Percentiles rank a stretch among this genome's conserved stretches.
These are phyloP conservation scores for Reticulitermes lucifugus DNA, from an alignment of 2,888 invertebrate species.

Conservation along the genomic window DNA sequence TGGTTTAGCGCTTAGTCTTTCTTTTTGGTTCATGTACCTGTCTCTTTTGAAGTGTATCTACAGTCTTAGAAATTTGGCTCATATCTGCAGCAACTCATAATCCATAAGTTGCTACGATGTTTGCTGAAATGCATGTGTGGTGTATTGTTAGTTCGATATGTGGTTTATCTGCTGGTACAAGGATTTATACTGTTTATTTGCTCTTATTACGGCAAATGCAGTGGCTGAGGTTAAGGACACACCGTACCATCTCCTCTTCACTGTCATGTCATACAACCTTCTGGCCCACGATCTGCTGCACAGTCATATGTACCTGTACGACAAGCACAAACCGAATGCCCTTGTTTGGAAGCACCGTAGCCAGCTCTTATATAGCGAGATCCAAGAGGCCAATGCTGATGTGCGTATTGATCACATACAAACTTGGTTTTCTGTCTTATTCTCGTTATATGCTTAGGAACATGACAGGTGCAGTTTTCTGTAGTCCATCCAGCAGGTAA, in stretches of 20 bases:
- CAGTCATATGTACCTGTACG: slow-evolving; percentile 80
- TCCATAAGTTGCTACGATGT: no score
- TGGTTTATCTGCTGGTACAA: neutral
- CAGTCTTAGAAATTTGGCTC: no score
- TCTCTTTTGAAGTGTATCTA: no score
- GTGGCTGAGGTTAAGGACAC: neutral
- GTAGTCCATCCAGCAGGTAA: no score
- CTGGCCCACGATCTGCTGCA: slow-evolving; percentile 85
- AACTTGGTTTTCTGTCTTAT: slow-evolving; percentile 4
- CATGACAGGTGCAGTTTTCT: no score
- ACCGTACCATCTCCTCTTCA: slow-evolving; percentile 66
- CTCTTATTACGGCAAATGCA: neutral
- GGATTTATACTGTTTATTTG: neutral
- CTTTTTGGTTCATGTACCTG: no score
- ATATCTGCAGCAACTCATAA: no score
- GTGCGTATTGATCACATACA: slow-evolving; percentile 62
- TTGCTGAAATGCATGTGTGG: no score
- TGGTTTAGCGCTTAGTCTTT: no score
- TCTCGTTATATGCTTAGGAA: neutral
- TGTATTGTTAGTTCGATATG: no score
- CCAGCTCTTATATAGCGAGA: slow-evolving; percentile 69
- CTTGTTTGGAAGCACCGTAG: slow-evolving; percentile 80
- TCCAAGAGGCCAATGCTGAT: slow-evolving; percentile 70
- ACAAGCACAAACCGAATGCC: slow-evolving; percentile 67
- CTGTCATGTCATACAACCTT: slow-evolving; percentile 88